Evolutionary conservation across 2,113 vertebrate species (phyloP), one percentile per base, ranked within the genome.

Genomic region (Condylura cristata): DNA sequence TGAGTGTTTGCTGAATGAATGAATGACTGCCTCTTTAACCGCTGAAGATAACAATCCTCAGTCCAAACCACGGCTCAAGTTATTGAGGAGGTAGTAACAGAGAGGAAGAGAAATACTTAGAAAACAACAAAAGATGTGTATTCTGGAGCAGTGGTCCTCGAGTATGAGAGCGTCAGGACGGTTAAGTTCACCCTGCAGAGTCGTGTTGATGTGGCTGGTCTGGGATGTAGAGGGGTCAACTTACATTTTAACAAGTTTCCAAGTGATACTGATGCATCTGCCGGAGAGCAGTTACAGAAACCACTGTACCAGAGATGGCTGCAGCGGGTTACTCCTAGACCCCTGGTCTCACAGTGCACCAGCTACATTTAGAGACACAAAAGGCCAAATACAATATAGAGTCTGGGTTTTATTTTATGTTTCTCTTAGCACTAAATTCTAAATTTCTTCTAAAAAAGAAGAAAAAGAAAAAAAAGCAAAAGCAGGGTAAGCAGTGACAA

Each of bases 331-430:
- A 12, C 44, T 53, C 18, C 48, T 18, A 82, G 41, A 56, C 34
- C 6, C 12, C 12, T 61, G 48, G 60, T 30, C 61, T 86, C 22
- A 32, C 7, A 3, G 32, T 20, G 46, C 51, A 30, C 65, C 60
- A 74, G 16, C 6, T 6, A 44, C 20, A 8, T 28, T 28, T 61
- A 70, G 41, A 16, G n/a, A 66, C 65, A 26, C 24, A 44, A 26
- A 71, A 72, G 22, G 70, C 39, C 61, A 46, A 61, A 51, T 68
- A 12, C 24, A 61, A 11, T 14, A 61, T 28, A 53, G 46, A 12
- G 65, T 37, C 53, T 53, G 24, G 4, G 7, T 32, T 97, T 96
- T 96, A 95, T 95, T 95, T 89, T 51, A 95, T 0, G 63, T 10
- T 16, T 94, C 16, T 79, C 58, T 89, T 14, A 51, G 74, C 16